phyloP scores from a whole-genome alignment of 1,140 invertebrate species.

The Riptortus pedestris region DNA sequence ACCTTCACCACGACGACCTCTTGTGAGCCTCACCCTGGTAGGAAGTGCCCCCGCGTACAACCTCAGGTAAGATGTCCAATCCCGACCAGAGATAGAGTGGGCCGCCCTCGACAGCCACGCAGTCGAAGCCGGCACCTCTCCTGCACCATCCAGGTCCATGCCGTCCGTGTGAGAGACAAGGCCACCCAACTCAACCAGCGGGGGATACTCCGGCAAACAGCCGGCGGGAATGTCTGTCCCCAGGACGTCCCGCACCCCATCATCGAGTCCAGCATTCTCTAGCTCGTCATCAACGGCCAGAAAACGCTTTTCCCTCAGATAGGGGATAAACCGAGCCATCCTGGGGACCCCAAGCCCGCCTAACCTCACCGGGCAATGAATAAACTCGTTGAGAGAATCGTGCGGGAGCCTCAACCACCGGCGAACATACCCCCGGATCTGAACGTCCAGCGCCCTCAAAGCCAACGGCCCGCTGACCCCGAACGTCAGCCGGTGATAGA shows the following conservation, averaged over 20 bases:
- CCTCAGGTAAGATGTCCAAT: neutral
- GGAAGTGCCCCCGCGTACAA: neutral
- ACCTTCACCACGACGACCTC: neutral
- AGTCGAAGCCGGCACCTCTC: neutral
- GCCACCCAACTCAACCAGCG: neutral
- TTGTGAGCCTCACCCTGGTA: neutral
- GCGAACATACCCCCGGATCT: neutral
- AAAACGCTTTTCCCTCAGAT: neutral
- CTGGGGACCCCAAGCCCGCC: slow-evolving; percentile 23
- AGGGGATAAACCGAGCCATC: neutral
- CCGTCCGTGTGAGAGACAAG: neutral
- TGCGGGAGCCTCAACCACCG: slow-evolving; percentile 25
- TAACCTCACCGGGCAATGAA: slow-evolving; percentile 21
- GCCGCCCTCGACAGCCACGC: neutral
- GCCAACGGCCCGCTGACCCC: neutral
- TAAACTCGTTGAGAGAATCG: slow-evolving; percentile 23
- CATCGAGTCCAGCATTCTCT: neutral
- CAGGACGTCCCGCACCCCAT: neutral
- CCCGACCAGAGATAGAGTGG: neutral
- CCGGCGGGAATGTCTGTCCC: slow-evolving; percentile 56
- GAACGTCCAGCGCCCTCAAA: neutral
- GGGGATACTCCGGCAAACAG: slow-evolving; percentile 39
- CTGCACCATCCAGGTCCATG: neutral
- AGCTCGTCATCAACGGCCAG: neutral
- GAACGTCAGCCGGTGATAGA: neutral